phyloP scores from a whole-genome alignment of 2,113 vertebrate genomes.

The Rhea americana region DNA sequence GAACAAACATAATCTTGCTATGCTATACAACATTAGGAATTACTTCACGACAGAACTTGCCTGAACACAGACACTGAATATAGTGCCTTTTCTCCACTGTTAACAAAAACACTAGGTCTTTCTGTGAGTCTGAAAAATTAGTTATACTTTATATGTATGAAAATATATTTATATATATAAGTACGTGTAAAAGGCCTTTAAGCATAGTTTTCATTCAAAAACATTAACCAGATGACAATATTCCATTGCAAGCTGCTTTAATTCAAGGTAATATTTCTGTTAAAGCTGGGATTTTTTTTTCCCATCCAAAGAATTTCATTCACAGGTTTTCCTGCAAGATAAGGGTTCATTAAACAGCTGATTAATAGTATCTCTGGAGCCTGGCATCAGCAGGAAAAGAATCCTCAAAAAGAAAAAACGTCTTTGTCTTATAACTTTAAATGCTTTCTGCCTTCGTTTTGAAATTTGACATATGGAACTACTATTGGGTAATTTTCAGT shows the following conservation, averaged over 20 bases:
- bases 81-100: background rate
- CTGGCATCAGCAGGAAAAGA: background rate
- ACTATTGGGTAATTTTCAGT: background rate
- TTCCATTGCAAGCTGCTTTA: background rate
- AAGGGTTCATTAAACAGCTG: background rate
- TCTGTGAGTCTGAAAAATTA: background rate
- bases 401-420: background rate
- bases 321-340: background rate
- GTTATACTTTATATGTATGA: no score
- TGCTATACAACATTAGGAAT: background rate
- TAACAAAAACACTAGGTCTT: background rate
- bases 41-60: background rate
- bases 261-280: background rate
- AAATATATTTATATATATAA: background rate
- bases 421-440: background rate
- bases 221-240: background rate
- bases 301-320: background rate
- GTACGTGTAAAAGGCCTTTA: background rate
- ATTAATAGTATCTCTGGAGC: constrained; percentile 21
- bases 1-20: background rate
- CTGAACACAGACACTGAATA: background rate
- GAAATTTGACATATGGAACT: background rate
- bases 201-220: background rate
- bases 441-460: background rate
- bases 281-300: background rate